Conservation (phyloP, 2,888 invertebrate species). For the Sthenelais limicola region DNA sequence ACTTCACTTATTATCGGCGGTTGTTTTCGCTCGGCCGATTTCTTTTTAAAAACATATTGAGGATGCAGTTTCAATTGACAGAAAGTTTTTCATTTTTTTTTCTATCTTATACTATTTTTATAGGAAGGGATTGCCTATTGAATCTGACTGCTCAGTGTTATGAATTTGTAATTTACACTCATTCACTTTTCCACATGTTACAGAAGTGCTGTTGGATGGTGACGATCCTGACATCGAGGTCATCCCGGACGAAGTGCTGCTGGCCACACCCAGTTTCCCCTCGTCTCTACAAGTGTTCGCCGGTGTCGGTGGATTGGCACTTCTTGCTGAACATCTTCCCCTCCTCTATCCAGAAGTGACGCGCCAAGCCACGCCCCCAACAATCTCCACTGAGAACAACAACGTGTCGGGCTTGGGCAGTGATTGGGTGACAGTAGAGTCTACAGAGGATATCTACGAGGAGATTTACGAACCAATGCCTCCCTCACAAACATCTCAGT, state of each 20-base stretch:
- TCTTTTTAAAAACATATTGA: too few species aligned
- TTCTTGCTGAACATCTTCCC: slow-evolving; percentile 90
- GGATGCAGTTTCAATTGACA: neutral
- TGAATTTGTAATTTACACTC: neutral
- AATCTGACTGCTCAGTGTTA: neutral
- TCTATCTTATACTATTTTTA: neutral
- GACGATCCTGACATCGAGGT: slow-evolving; percentile 55
- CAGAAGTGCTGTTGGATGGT: slow-evolving; percentile 27
- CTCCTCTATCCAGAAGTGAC: slow-evolving; percentile 86
- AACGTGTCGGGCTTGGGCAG: slow-evolving; percentile 52
- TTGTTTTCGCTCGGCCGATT: too few species aligned
- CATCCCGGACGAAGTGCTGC: slow-evolving; percentile 61
- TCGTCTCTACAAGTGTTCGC: slow-evolving; percentile 88
- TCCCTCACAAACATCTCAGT: slow-evolving; percentile 42
- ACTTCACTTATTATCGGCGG: too few species aligned
- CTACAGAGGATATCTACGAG: slow-evolving; percentile 75
- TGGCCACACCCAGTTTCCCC: slow-evolving; percentile 67
- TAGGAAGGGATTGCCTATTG: neutral
- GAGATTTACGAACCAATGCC: slow-evolving; percentile 50
- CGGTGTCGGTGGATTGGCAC: slow-evolving; percentile 87
- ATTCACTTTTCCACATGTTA: neutral
- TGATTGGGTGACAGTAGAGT: slow-evolving; percentile 77
- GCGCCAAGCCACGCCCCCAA: slow-evolving; percentile 69
- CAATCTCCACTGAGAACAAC: slow-evolving; percentile 38
- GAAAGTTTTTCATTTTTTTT: neutral